Percentiles rank a stretch among this genome's conserved stretches.
These are phyloP conservation scores for Aphidius ervi DNA, from an alignment of 1,140 invertebrate species.

Conservation along the genomic window DNA sequence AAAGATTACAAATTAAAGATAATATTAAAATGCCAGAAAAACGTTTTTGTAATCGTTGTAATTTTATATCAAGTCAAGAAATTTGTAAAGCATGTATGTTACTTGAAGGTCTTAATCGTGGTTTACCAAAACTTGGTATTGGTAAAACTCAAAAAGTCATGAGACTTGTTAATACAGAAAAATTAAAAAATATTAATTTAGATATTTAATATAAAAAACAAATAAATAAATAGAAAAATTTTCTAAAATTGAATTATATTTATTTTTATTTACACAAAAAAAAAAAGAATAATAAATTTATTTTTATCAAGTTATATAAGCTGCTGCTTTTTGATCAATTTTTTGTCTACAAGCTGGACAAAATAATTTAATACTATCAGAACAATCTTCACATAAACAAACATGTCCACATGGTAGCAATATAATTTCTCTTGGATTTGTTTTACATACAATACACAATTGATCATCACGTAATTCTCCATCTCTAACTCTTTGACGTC, in stretches of 20 bases:
- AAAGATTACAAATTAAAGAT: slow-evolving; percentile 79
- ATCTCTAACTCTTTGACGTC: slow-evolving; percentile 61
- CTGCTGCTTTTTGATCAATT: slow-evolving; percentile 63
- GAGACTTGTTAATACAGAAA: slow-evolving; percentile 45
- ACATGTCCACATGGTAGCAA: slow-evolving; percentile 79
- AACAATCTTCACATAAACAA: slow-evolving; percentile 78
- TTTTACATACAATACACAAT: slow-evolving; percentile 71
- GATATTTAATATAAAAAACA: background rate
- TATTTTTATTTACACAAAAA: too few relatives aligned
- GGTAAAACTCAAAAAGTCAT: slow-evolving; percentile 79
- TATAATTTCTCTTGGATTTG: slow-evolving; percentile 76
- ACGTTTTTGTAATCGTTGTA: slow-evolving; percentile 80
- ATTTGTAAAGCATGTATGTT: slow-evolving; percentile 96
- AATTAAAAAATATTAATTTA: slow-evolving; percentile 4
- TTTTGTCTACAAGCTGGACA: slow-evolving; percentile 71
- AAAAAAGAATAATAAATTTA: too few relatives aligned
- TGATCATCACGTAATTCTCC: slow-evolving; percentile 63
- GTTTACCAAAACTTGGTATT: slow-evolving; percentile 80
- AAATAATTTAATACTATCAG: slow-evolving; percentile 59
- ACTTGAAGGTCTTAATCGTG: slow-evolving; percentile 92
- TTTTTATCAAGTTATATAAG: slow-evolving; percentile 58
- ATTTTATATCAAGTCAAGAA: slow-evolving; percentile 92
- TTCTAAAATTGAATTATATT: too few relatives aligned
- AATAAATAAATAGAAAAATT: background rate
- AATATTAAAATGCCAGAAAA: slow-evolving; percentile 76